Evolutionary conservation across 2,797 vertebrate species (phyloP), one percentile per base, ranked within the genome.

Genomic region (Rhinatrema bivittatum): DNA sequence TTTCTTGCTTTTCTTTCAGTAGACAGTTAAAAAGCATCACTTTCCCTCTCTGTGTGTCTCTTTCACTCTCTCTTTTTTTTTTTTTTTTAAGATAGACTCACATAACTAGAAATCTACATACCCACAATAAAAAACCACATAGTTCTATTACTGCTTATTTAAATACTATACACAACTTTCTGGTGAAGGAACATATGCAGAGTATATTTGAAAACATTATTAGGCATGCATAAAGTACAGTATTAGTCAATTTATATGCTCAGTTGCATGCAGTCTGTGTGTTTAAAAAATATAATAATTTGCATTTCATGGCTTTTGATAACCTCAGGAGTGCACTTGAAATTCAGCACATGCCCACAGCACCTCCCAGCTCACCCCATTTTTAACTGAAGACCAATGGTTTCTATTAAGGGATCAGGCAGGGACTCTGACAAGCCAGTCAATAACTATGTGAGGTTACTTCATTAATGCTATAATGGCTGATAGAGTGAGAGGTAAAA

Each of bases 371-470:
- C 84, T 81, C 78, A 79, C 75, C 82, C 84, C 87, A 88, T 88
- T 87, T 90, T 91, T 88, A 88, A 88, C 86, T 79, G 86, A 89
- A 92, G 89, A 97, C 92, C 93, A 94, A 93, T 92, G 86, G 85
- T 88, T 91, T 85, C 91, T 92, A 94, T 98, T 98, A 96, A 91
- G 80, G 86, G 82, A 87, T 87, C 85, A 86, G 92, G 89, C 91
- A 91, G 88, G 78, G 78, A 86, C 76, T 86, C 83, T 95, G 93
- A 96, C 90, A 95, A 90, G 83, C 86, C 78, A 90, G 93, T 97
- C 92, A 94, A 98, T 98, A 98, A 90, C 90, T 87, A 92, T 90
- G 91, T 93, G 88, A 89, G 88, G 88, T 90, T 91, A 94, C 91
- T 97, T 97, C 91, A 94, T 95, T 97, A 94, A 91, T 90, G 88